Evolutionary conservation across 2,797 vertebrate species (phyloP).

Genomic region (Gallinago nigripennis): DNA sequence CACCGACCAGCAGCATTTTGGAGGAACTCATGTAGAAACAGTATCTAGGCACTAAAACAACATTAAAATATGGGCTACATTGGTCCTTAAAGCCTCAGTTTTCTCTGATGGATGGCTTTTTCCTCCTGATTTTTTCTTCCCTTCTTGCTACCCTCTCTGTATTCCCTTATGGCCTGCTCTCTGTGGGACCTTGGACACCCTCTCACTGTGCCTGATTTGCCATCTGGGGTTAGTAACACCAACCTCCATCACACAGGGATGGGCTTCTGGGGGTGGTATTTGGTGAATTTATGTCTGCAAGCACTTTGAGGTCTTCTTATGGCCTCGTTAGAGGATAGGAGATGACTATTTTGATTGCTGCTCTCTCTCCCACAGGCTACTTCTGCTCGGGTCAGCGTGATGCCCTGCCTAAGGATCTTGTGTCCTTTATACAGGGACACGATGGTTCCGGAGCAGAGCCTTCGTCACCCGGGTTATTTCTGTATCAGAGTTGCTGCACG

Average conservation of each 20-base stretch:
- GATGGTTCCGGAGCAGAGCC: neutral
- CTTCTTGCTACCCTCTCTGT: neutral
- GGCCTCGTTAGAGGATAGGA: neutral
- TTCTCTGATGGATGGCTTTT: neutral
- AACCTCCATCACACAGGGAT: neutral
- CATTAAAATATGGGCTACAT: neutral
- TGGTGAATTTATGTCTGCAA: neutral
- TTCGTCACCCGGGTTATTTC: slow-evolving; percentile 11
- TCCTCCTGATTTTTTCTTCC: neutral
- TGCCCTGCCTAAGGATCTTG: neutral
- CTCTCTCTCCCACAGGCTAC: neutral
- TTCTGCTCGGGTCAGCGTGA: neutral
- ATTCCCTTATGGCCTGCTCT: neutral
- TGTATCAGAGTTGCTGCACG: neutral
- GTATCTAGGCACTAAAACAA: neutral
- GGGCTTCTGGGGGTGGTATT: neutral
- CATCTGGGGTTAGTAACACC: neutral
- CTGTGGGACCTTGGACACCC: neutral
- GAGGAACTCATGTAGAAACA: neutral
- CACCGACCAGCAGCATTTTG: neutral
- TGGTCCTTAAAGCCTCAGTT: neutral
- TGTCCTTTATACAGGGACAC: neutral
- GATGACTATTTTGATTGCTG: neutral
- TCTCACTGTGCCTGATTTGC: neutral
- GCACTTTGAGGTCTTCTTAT: neutral